Conservation (phyloP, 2,797 vertebrate species). For the Spondyliosoma cantharus region DNA sequence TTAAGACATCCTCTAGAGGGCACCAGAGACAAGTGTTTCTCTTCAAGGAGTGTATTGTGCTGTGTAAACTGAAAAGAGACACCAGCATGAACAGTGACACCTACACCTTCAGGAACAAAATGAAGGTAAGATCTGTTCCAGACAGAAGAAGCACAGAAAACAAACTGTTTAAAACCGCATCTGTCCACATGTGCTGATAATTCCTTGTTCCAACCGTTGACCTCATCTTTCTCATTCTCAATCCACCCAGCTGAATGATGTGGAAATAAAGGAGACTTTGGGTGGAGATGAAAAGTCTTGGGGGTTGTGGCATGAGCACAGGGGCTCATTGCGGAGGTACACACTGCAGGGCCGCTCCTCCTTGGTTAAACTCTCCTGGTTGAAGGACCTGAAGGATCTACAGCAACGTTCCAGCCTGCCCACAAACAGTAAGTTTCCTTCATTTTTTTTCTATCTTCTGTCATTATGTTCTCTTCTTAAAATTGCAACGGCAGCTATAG, state of each 20-base stretch:
- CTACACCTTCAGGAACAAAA: conserved; percentile 95
- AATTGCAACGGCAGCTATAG: background rate
- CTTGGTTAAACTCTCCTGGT: conserved; percentile 93
- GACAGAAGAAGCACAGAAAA: background rate
- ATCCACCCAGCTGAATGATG: conserved; percentile 88
- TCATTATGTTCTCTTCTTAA: background rate
- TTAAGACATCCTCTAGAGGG: conserved; percentile 91
- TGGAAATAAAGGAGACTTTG: conserved; percentile 91
- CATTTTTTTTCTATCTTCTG: background rate
- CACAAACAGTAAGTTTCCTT: conserved; percentile 86
- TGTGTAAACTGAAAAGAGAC: conserved; percentile 94
- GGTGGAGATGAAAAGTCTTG: conserved; percentile 94
- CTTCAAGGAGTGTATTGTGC: conserved; percentile 92
- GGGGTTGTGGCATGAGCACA: conserved; percentile 94
- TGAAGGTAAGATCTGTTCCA: conserved; percentile 88
- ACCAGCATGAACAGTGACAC: conserved; percentile 87
- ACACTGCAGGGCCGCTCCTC: conserved; percentile 91
- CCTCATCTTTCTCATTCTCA: conserved; percentile 3
- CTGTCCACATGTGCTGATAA: background rate
- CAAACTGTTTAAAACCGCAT: background rate
- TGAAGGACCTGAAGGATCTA: conserved; percentile 92
- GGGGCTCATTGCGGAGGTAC: conserved; percentile 92
- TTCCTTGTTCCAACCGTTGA: background rate
- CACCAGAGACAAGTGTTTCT: conserved; percentile 97
- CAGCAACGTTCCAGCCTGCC: conserved; percentile 88